A percentile compares a stretch with the other conserved stretches of the same genome.
phyloP scores from a whole-genome alignment of 2,888 invertebrate genomes.

The Microdon myrmicae region DNA sequence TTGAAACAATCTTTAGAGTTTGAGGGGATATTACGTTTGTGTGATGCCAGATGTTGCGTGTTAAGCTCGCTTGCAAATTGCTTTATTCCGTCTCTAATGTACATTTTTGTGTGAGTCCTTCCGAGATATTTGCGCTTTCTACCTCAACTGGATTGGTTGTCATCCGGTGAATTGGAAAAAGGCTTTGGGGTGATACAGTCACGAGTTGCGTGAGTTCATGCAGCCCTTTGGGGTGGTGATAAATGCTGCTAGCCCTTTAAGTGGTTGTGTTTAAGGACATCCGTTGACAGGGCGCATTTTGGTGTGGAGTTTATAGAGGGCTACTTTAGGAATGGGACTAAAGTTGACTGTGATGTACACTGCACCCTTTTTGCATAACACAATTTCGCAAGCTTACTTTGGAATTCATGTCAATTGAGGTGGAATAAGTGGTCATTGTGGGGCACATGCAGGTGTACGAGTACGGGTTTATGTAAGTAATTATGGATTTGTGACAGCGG shows the following conservation, averaged over 20 bases:
- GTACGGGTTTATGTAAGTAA: too few relatives aligned
- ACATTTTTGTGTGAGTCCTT: neutral
- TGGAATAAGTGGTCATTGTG: too few relatives aligned
- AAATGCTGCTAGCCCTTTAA: constrained; percentile 27
- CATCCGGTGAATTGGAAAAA: constrained; percentile 21
- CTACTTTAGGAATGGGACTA: too few relatives aligned
- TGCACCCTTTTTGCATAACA: too few relatives aligned
- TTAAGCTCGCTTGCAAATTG: constrained; percentile 12
- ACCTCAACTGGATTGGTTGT: neutral
- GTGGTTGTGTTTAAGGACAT: constrained; percentile 21
- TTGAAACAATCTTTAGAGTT: neutral
- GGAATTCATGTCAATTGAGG: constrained; percentile 13
- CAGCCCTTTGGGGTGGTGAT: too few relatives aligned
- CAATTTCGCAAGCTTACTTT: too few relatives aligned
- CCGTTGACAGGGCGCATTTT: too few relatives aligned
- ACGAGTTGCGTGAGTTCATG: too few relatives aligned
- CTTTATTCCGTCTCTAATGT: constrained; percentile 19
- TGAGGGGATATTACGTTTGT: constrained; percentile 4
- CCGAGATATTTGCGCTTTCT: neutral
- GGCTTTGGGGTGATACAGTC: constrained; percentile 7
- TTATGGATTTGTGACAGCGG: too few relatives aligned
- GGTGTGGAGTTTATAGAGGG: too few relatives aligned
- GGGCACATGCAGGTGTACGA: too few relatives aligned
- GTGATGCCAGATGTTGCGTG: neutral
- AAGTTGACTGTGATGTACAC: too few relatives aligned